Evolutionary conservation across 2,888 invertebrate species (phyloP).

Genomic region (Chaitophorus viminalis): DNA sequence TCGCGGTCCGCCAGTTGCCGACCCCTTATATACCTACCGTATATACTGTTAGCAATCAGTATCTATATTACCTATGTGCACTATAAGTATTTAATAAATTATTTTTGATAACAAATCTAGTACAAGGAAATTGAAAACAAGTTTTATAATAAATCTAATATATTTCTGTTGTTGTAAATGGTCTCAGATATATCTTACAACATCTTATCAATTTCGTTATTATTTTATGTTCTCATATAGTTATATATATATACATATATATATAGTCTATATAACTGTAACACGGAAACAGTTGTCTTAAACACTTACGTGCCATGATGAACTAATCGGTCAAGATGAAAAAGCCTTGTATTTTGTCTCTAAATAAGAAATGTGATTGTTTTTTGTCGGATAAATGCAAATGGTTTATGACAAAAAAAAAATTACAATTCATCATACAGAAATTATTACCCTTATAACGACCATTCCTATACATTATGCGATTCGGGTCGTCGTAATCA

Average conservation of each 20-base stretch:
- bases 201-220: neutral
- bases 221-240: neutral
- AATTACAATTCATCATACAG: neutral
- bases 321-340: neutral
- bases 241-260: neutral
- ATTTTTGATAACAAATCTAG: no score
- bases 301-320: neutral
- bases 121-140: no score
- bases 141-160: no score
- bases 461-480: neutral
- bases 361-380: neutral
- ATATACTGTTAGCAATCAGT: no score
- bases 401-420: neutral
- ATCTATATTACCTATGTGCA: no score
- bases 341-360: neutral
- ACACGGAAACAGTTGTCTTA: neutral
- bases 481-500: neutral
- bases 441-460: slow-evolving; percentile 5
- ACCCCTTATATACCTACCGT: no score
- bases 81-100: no score
- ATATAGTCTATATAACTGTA: no score
- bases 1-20: no score
- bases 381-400: neutral
- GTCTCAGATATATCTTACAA: neutral
- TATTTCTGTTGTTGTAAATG: no score